Conservation (phyloP, 2,113 vertebrate genomes). For the Prionailurus bengalensis region DNA sequence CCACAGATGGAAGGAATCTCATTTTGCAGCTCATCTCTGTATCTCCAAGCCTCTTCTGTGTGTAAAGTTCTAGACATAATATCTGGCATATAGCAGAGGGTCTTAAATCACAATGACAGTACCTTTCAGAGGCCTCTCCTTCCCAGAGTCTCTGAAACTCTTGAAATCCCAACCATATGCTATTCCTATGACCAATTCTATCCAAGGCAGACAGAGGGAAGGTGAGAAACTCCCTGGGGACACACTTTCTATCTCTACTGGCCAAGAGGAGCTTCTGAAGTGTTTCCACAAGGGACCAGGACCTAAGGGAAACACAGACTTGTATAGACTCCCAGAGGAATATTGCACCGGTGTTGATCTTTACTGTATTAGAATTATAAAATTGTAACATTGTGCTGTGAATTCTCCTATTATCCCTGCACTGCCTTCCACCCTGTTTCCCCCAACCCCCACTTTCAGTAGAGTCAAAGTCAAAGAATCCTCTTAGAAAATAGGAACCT, state of each 20-base stretch:
- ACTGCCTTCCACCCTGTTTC: neutral
- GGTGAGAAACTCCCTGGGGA: neutral
- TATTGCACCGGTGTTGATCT: neutral
- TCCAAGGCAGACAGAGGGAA: neutral
- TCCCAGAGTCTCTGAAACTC: neutral
- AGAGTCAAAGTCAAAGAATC: conserved; percentile 55
- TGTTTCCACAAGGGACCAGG: neutral
- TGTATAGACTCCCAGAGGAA: neutral
- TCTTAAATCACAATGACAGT: conserved; percentile 48
- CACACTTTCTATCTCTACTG: neutral
- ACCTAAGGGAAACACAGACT: conserved; percentile 31
- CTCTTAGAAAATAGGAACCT: conserved; percentile 60
- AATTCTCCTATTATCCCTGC: neutral
- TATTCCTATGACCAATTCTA: neutral
- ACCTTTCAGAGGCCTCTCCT: neutral
- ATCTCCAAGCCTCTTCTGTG: neutral
- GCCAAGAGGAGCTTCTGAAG: neutral
- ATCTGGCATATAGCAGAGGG: neutral
- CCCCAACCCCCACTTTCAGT: neutral
- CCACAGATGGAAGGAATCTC: neutral
- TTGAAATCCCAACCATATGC: conserved; percentile 52
- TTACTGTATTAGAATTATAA: neutral
- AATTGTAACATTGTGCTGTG: conserved; percentile 8
- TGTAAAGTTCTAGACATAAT: neutral
- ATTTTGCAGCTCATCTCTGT: neutral